phyloP scores from a whole-genome alignment of 2,113 vertebrate genomes.

The Podilymbus podiceps region DNA sequence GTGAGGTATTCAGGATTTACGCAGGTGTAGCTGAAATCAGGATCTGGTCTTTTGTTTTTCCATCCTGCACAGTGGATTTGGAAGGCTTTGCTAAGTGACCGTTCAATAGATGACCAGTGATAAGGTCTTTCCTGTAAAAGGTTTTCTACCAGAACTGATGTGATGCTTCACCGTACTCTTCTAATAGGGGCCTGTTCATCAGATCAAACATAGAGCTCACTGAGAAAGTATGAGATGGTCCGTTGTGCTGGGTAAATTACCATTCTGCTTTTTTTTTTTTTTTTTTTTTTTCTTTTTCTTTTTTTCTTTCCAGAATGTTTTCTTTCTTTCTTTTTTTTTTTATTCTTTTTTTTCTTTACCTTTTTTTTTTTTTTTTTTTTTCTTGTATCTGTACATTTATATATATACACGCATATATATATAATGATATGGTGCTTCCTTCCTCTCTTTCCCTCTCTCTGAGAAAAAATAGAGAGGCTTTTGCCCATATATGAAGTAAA shows the following conservation, averaged over 20 bases:
- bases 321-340: no score
- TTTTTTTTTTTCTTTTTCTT: not conserved
- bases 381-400: not conserved
- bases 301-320: no score
- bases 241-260: not conserved
- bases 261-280: not conserved
- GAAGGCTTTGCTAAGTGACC: slow-evolving; percentile 15
- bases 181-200: not conserved
- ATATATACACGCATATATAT: rapidly evolving
- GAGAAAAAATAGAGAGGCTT: not conserved
- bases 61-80: not conserved
- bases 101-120: slow-evolving; percentile 11
- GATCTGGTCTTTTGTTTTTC: slow-evolving; percentile 1
- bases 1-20: slow-evolving; percentile 35
- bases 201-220: not conserved
- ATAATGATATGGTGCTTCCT: not conserved
- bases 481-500: not conserved
- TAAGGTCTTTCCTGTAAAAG: not conserved
- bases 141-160: slow-evolving; percentile 15
- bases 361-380: not conserved
- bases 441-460: not conserved
- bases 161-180: not conserved
- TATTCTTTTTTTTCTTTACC: no score
- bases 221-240: not conserved
- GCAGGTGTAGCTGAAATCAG: slow-evolving; percentile 1